These are phyloP conservation scores for Philopedon plagiatum DNA, from an alignment of 2,888 invertebrate species.

Conservation along the genomic window DNA sequence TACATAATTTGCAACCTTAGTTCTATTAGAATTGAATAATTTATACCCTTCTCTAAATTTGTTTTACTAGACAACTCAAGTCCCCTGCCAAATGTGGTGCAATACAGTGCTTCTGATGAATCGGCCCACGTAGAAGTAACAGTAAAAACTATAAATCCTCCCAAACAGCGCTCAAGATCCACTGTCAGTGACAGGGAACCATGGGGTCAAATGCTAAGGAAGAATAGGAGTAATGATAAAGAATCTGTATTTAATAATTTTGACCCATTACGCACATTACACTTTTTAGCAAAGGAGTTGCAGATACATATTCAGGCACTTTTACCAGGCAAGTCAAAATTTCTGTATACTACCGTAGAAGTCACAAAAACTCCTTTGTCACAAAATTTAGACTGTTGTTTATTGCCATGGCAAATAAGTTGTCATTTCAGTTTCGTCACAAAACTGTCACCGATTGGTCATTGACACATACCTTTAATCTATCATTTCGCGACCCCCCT, in stretches of 20 bases:
- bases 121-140: conserved; percentile 58
- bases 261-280: conserved; percentile 66
- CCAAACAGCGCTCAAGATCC: conserved; percentile 56
- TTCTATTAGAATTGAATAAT: too few relatives aligned
- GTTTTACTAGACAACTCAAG: conserved; percentile 6
- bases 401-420: too few relatives aligned
- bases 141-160: conserved; percentile 56
- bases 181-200: conserved; percentile 55
- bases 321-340: conserved; percentile 61
- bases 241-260: conserved; percentile 63
- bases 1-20: too few relatives aligned
- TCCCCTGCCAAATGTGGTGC: conserved; percentile 26
- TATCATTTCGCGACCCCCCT: too few relatives aligned
- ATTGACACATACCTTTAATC: too few relatives aligned
- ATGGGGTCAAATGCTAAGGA: conserved; percentile 62
- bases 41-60: neutral
- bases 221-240: conserved; percentile 57
- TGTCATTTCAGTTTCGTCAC: too few relatives aligned
- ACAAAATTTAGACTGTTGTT: too few relatives aligned
- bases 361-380: neutral
- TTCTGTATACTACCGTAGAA: too few relatives aligned
- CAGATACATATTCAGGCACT: conserved; percentile 60
- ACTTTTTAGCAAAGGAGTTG: conserved; percentile 66
- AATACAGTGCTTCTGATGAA: conserved; percentile 53
- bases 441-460: too few relatives aligned